A percentile compares a stretch with the other conserved stretches of the same genome.
These are phyloP conservation scores for Enoplosus armatus DNA, from an alignment of 2,797 vertebrate species.

Conservation along the genomic window DNA sequence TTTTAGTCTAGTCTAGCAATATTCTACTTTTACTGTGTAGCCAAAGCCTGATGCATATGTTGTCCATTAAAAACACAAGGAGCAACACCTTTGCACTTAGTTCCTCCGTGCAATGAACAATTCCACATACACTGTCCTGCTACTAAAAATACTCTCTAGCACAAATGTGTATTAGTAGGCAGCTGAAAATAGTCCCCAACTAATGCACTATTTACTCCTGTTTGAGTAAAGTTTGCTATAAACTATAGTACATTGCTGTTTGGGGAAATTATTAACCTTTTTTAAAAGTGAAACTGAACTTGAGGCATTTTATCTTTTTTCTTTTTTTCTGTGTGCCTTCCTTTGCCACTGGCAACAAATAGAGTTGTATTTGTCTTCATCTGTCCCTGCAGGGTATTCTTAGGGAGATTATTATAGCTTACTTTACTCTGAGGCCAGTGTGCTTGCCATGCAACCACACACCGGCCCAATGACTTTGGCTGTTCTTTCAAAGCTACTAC, in stretches of 20 bases:
- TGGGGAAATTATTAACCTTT: background rate
- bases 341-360: conserved; percentile 33
- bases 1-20: background rate
- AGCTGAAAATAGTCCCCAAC: background rate
- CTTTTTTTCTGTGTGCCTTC: conserved; percentile 14
- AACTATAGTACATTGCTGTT: background rate
- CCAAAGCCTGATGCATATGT: background rate
- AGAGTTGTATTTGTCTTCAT: conserved; percentile 53
- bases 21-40: background rate
- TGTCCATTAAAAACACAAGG: conserved; percentile 4
- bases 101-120: background rate
- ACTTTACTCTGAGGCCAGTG: conserved; percentile 54
- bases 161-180: background rate
- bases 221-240: no score
- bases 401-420: conserved; percentile 68
- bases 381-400: conserved; percentile 67
- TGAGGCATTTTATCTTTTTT: background rate
- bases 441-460: conserved; percentile 62
- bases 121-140: background rate
- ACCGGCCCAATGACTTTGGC: conserved; percentile 53
- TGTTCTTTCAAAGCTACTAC: conserved; percentile 52
- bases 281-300: background rate
- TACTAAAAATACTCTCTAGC: background rate
- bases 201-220: background rate
- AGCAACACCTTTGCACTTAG: background rate